Percentiles rank a stretch among this genome's conserved stretches.
phyloP scores from a whole-genome alignment of 2,113 vertebrate species.

The Petrocephalus zakoni region DNA sequence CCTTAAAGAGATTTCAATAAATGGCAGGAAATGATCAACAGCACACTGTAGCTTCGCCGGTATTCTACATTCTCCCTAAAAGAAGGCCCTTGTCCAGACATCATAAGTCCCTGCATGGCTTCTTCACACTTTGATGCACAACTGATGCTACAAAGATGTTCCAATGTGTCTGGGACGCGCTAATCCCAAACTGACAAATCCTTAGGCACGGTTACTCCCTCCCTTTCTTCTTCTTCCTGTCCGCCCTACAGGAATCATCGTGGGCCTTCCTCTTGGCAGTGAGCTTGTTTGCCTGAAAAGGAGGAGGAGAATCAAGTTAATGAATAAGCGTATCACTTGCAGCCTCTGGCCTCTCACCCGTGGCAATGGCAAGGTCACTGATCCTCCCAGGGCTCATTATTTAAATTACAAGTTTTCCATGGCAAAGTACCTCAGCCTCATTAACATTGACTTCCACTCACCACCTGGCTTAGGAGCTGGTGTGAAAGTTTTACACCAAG shows the following conservation, averaged over 20 bases:
- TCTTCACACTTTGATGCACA: neutral
- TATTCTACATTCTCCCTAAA: neutral
- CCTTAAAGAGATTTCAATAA: neutral
- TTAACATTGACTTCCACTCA: constrained; percentile 33
- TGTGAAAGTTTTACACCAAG: neutral
- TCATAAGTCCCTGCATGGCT: neutral
- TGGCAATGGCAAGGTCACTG: constrained; percentile 6
- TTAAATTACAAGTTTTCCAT: constrained; percentile 13
- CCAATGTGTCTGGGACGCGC: too few species aligned
- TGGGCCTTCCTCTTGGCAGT: constrained; percentile 87
- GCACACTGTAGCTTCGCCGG: neutral
- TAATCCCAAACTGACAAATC: neutral
- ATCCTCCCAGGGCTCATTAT: neutral
- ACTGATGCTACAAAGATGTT: neutral
- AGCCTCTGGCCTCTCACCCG: constrained; percentile 1
- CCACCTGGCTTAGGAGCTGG: neutral
- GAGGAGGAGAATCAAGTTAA: constrained; percentile 33
- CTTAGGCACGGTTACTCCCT: neutral
- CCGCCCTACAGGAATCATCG: constrained; percentile 65
- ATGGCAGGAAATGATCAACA: neutral
- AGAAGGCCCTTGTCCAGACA: neutral
- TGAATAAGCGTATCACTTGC: constrained; percentile 23
- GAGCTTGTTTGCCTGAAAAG: constrained; percentile 82
- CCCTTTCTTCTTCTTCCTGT: constrained; percentile 69
- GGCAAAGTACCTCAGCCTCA: constrained; percentile 10